Percentiles rank a stretch among this genome's conserved stretches.
These are phyloP conservation scores for Buphagus erythrorhynchus DNA, from an alignment of 2,797 vertebrate genomes.

Conservation along the genomic window DNA sequence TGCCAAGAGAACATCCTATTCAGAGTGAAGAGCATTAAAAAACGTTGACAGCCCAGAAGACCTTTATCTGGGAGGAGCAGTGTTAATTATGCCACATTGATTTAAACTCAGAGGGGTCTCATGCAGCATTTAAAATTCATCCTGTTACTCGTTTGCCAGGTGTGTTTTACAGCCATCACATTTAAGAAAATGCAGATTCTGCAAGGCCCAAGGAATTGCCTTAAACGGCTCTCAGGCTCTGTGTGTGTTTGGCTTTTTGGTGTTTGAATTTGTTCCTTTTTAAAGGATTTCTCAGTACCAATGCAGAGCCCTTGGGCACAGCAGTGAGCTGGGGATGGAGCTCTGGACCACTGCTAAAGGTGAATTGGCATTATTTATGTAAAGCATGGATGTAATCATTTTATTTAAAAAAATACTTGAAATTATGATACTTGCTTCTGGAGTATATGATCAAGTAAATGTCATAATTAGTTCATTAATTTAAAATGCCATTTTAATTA, in stretches of 20 bases:
- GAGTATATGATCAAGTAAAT: not conserved
- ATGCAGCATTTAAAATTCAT: slow-evolving; percentile 11
- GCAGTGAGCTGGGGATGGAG: not conserved
- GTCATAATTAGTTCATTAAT: not conserved
- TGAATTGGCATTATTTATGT: not conserved
- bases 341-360: not conserved
- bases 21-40: not conserved
- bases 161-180: not conserved
- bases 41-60: not conserved
- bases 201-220: not conserved
- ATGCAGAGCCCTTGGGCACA: not conserved
- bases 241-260: not conserved
- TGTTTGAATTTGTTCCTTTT: not conserved
- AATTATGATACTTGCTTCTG: not conserved
- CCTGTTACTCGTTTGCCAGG: not conserved
- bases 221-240: not conserved
- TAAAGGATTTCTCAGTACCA: not conserved
- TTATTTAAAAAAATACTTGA: not conserved
- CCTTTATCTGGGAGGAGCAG: slow-evolving; percentile 5
- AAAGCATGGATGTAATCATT: not conserved
- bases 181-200: not conserved
- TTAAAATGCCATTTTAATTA: not conserved
- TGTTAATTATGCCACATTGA: slow-evolving; percentile 30
- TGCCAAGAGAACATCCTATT: slow-evolving; percentile 16
- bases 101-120: slow-evolving; percentile 33